Conservation (phyloP, 2,888 invertebrate species). For the Euplexia lucipara region DNA sequence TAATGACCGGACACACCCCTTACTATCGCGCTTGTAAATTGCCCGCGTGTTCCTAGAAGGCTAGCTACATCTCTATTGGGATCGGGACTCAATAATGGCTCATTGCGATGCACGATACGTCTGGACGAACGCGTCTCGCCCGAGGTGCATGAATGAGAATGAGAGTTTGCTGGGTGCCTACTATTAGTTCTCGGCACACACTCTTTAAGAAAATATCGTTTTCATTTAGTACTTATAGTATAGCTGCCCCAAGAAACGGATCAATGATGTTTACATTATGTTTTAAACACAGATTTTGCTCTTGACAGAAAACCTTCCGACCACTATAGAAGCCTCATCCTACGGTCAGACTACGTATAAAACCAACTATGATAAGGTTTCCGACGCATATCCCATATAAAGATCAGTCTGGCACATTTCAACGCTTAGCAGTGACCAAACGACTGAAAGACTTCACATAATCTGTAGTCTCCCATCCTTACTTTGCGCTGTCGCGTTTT, state of each 20-base stretch:
- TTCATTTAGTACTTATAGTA: not conserved
- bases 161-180: conserved; percentile 60
- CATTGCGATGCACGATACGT: conserved; percentile 82
- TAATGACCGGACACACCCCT: conserved; percentile 80
- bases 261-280: no score
- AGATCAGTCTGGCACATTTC: not conserved
- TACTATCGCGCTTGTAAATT: conserved; percentile 79
- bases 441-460: no score
- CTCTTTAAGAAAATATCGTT: not conserved
- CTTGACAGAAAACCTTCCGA: not conserved
- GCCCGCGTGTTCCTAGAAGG: conserved; percentile 70
- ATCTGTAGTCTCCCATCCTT: no score
- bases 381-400: not conserved
- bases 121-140: conserved; percentile 75
- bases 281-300: not conserved
- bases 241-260: not conserved
- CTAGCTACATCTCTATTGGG: conserved; percentile 80
- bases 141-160: conserved; percentile 80
- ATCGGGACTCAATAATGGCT: conserved; percentile 78
- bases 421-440: no score
- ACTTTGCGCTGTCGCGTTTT: not conserved
- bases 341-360: not conserved
- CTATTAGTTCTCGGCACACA: conserved; percentile 61
- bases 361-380: not conserved
- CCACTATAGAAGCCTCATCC: not conserved